phyloP scores from a whole-genome alignment of 2,113 vertebrate genomes.

The Protobothrops flavoviridis region DNA sequence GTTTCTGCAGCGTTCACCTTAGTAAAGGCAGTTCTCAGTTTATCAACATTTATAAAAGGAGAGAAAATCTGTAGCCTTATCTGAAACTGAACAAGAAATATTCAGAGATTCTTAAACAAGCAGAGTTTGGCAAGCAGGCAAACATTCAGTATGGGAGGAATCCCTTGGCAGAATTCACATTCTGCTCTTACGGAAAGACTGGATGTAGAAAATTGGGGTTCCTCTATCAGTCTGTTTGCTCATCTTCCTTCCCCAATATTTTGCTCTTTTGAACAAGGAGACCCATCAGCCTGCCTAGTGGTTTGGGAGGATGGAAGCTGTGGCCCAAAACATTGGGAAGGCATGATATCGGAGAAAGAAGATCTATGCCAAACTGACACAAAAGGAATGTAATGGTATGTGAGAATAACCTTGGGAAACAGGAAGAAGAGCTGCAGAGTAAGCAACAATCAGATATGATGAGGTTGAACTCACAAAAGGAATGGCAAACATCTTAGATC shows the following conservation, averaged over 20 bases:
- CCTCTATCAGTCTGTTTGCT: not conserved
- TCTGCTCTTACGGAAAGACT: not conserved
- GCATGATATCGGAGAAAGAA: not conserved
- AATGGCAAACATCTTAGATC: not conserved
- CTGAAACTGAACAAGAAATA: not conserved
- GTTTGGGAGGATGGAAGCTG: not conserved
- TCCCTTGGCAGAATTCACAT: not conserved
- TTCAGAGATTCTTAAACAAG: not conserved
- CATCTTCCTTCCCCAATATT: not conserved
- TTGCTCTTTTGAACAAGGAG: not conserved
- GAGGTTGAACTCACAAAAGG: not conserved
- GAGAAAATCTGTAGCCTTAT: not conserved
- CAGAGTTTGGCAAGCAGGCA: not conserved
- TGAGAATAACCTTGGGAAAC: not conserved
- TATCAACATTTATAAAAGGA: not conserved
- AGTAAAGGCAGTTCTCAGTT: not conserved
- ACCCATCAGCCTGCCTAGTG: not conserved
- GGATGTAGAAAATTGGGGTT: not conserved
- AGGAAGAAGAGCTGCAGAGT: not conserved
- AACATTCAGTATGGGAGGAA: not conserved
- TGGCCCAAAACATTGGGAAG: not conserved
- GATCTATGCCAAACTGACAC: not conserved
- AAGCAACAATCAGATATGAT: not conserved
- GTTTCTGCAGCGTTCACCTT: not conserved
- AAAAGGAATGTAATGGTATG: not conserved